Evolutionary conservation across 2,113 vertebrate genomes (phyloP), one percentile per base, ranked within the genome.

Genomic region (Proterorhinus semilunaris): DNA sequence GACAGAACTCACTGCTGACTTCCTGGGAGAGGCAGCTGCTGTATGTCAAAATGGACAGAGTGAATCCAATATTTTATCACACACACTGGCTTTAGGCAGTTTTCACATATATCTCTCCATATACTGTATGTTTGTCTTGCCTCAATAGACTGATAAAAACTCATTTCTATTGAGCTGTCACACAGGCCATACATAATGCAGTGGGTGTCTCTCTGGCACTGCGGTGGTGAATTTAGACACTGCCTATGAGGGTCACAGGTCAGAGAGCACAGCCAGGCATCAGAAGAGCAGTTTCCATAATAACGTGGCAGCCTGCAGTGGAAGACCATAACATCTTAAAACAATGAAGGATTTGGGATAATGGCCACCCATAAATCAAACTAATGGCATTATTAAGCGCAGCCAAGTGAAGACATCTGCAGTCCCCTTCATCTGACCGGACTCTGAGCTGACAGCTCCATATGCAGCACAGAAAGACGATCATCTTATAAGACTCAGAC

Each of bases 141-240:
- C 5, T 52, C 17, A 70, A 62, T 77, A 47, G 54, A 62, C 45
- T 8, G 12, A 50, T 43, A 59, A 69, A 81, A 80, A 79, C 61
- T 49, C 17, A 53, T 71, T 74, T 65, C 55, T 79, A 68, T 76
- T 76, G 70, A 86, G 67, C 61, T 47, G 9, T 4, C 51, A 50
- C 36, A 62, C 50, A 59, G 68, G 67, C 72, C 71, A 66, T 70
- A 75, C 75, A 76, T 84, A 83, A 78, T 42, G 49, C 61, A 63
- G 63, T 44, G 62, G 72, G 68, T 75, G 83, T 82, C 71, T 87
- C 49, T 47, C 74, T 87, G 82, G 75, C 89, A 72, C 81, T 49
- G 47, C n/a, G 58, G 80, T 91, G 91, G 76, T 87, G 91, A 92
- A 93, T 94, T 90, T 92, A 89, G 91, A 91, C 84, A 57, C 82